phyloP scores from a whole-genome alignment of 2,888 invertebrate genomes.

The Loripinus fragilis region DNA sequence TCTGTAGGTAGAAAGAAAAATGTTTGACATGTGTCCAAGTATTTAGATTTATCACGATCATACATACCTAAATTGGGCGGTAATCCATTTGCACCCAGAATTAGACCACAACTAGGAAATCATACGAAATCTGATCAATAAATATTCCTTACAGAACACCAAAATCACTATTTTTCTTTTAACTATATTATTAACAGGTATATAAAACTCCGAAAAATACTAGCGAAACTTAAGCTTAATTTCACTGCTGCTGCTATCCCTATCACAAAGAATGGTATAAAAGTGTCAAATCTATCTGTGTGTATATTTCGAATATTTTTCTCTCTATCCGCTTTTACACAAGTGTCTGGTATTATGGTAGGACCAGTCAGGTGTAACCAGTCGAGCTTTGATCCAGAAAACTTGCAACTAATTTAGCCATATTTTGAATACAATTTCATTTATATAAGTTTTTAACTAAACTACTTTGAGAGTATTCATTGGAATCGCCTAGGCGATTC shows the following conservation, averaged over 20 bases:
- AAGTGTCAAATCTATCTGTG: neutral
- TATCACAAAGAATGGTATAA: neutral
- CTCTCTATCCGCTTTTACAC: neutral
- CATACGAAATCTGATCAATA: neutral
- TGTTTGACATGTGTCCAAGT: too few relatives aligned
- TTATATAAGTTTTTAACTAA: too few relatives aligned
- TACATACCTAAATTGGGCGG: conserved; percentile 14
- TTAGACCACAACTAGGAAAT: neutral
- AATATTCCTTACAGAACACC: too few relatives aligned
- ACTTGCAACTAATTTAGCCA: too few relatives aligned
- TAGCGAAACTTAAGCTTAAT: neutral
- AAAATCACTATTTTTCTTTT: neutral
- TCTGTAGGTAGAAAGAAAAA: too few relatives aligned
- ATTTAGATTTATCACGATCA: too few relatives aligned
- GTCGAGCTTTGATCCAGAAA: too few relatives aligned
- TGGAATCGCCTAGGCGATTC: too few relatives aligned
- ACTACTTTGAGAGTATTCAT: too few relatives aligned
- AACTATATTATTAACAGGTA: too few relatives aligned
- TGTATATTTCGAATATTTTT: neutral
- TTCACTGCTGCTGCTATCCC: neutral
- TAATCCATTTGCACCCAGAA: conserved; percentile 18
- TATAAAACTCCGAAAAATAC: neutral
- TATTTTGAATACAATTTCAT: too few relatives aligned
- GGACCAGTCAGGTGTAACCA: conserved; percentile 9
- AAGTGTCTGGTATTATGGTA: neutral